phyloP scores from a whole-genome alignment of 2,797 vertebrate species.

The Buphagus erythrorhynchus region DNA sequence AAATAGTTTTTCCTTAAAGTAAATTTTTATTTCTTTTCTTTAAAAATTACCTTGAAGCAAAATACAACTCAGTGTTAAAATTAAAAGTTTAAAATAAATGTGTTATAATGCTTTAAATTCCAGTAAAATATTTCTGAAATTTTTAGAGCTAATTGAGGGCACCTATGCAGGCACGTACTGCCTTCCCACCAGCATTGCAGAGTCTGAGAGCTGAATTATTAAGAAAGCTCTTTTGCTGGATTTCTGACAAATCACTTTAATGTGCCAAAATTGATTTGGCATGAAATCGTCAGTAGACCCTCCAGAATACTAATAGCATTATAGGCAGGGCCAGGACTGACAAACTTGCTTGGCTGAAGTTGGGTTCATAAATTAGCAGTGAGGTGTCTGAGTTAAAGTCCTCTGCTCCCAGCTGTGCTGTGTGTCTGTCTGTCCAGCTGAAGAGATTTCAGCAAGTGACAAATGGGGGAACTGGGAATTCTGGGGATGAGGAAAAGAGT shows the following conservation, averaged over 20 bases:
- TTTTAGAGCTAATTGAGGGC: conserved; percentile 2
- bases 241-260: conserved; percentile 63
- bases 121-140: background rate
- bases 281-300: conserved; percentile 12
- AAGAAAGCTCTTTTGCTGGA: conserved; percentile 56
- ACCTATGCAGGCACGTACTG: background rate
- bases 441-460: background rate
- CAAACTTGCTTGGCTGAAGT: conserved; percentile 12
- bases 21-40: background rate
- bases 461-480: background rate
- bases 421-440: background rate
- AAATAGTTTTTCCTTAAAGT: background rate
- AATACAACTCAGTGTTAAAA: background rate
- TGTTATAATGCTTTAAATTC: background rate
- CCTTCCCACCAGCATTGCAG: background rate
- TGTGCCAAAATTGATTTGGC: conserved; percentile 67
- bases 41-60: background rate
- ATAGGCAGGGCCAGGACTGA: conserved; percentile 23
- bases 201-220: conserved; percentile 47
- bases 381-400: background rate
- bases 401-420: background rate
- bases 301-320: conserved; percentile 49
- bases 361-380: background rate
- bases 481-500: background rate
- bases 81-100: background rate